Base-by-base conservation (phyloP, 2,888 invertebrate genomes). In the Sphaerophoria rueppellii region DNA sequence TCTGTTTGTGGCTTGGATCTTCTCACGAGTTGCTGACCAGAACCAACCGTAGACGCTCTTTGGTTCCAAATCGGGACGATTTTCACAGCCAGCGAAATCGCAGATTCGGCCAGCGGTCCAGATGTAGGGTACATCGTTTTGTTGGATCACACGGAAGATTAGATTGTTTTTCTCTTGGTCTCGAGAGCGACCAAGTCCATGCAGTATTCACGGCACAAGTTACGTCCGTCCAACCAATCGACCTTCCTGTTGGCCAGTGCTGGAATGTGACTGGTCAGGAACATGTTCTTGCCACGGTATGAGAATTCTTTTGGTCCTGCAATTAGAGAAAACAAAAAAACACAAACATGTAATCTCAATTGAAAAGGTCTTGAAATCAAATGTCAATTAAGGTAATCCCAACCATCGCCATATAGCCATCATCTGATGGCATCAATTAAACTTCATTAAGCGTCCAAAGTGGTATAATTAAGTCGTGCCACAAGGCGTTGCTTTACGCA, bases 51-150 rank as follows among this genome's bases (percentile, higher is more conserved):
- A 95, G 87, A 97, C 89, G 89, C 94, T 95, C 92, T 97, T 97
- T 86, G 97, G 97, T 91, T 97, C 97, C 87, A 97, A 93, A 90
- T 97, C 97, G 81, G 94, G 94, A 87, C 97, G 95, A 88, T 95
- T 95, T 91, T 97, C 97, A 92, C 98, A 98, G 80, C 98, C 97
- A 91, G 97, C 97, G 94, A 98, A 98, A 93, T 98, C 97, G 90
- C 98, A 98, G 79, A 97, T 94, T 88, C 97, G 95, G 70, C 97
- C 98, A 5, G 96, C 96, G 12, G 98, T 97, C 97, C 98, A 98
- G 90, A 98, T 98, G 93, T 97, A 98, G 4, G 97, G 97, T 60
- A 97, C 96, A 91, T 97, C 96, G 88, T 96, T 96, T 92, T 96
- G 96, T 92, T 96, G 96, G 88, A 97, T 96, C 55, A 97, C 94